Conservation (phyloP, 92 coral and sea anemone genomes). For the Zoanthus sociatus region DNA sequence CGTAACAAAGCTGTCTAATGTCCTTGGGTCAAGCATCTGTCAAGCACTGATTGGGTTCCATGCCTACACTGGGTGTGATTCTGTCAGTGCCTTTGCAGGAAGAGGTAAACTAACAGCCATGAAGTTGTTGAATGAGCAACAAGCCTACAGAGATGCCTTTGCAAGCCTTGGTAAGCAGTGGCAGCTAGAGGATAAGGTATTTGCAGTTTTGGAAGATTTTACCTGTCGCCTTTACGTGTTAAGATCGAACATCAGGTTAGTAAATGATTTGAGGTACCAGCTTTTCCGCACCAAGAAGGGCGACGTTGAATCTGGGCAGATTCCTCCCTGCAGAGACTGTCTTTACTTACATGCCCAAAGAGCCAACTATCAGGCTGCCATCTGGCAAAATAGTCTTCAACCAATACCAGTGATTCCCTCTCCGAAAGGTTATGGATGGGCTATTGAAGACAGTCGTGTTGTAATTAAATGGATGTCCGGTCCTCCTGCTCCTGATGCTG, state of each 20-base stretch:
- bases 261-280: slow-evolving; percentile 59
- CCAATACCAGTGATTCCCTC: slow-evolving; percentile 63
- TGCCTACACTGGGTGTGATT: slow-evolving; percentile 70
- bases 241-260: slow-evolving; percentile 56
- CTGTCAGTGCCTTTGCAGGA: slow-evolving; percentile 63
- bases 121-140: slow-evolving; percentile 42
- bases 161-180: slow-evolving; percentile 56
- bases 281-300: slow-evolving; percentile 66
- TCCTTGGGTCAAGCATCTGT: too few relatives aligned
- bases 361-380: slow-evolving; percentile 67
- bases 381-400: slow-evolving; percentile 61
- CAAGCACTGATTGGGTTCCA: slow-evolving; percentile 4
- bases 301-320: slow-evolving; percentile 59
- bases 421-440: slow-evolving; percentile 47
- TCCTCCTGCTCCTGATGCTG: too few relatives aligned
- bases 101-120: slow-evolving; percentile 56
- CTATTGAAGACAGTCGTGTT: too few relatives aligned
- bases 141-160: slow-evolving; percentile 51
- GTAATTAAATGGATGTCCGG: too few relatives aligned
- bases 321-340: slow-evolving; percentile 66
- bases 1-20: background rate
- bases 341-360: slow-evolving; percentile 46
- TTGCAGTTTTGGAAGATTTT: slow-evolving; percentile 53
- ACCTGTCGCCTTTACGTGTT: slow-evolving; percentile 58
- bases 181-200: slow-evolving; percentile 56